Conservation (phyloP, 1,140 invertebrate species). For the Lordiphosa clarofinis region DNA sequence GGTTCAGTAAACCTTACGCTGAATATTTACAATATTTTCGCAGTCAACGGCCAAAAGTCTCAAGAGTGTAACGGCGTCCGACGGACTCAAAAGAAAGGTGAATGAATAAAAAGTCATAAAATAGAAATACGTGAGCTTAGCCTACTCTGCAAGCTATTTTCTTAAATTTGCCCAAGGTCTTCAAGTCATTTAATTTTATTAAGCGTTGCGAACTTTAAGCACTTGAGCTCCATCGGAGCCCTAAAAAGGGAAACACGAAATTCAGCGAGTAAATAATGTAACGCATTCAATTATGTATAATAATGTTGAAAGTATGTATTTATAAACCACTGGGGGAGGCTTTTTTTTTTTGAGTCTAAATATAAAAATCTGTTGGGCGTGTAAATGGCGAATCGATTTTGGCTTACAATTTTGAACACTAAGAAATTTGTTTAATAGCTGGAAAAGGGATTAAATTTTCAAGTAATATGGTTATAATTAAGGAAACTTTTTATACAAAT, state of each 20-base stretch:
- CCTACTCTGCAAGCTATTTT: background rate
- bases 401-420: background rate
- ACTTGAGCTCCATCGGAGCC: background rate
- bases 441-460: too few relatives aligned
- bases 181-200: constrained; percentile 74
- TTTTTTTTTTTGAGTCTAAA: constrained; percentile 3
- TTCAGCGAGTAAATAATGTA: constrained; percentile 64
- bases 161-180: constrained; percentile 32
- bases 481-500: too few relatives aligned
- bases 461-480: too few relatives aligned
- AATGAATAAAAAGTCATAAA: constrained; percentile 17
- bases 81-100: constrained; percentile 2
- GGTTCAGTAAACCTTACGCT: constrained; percentile 14
- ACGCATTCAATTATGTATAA: constrained; percentile 69
- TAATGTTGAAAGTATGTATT: constrained; percentile 33
- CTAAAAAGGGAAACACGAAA: constrained; percentile 26
- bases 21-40: constrained; percentile 11
- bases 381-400: constrained; percentile 36
- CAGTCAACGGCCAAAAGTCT: constrained; percentile 8
- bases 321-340: constrained; percentile 17
- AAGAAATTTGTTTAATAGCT: background rate
- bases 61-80: too few relatives aligned
- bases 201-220: constrained; percentile 46
- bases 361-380: constrained; percentile 35
- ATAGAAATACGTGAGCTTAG: constrained; percentile 35